phyloP scores from a whole-genome alignment of 2,797 vertebrate genomes.

The Molothrus aeneus region DNA sequence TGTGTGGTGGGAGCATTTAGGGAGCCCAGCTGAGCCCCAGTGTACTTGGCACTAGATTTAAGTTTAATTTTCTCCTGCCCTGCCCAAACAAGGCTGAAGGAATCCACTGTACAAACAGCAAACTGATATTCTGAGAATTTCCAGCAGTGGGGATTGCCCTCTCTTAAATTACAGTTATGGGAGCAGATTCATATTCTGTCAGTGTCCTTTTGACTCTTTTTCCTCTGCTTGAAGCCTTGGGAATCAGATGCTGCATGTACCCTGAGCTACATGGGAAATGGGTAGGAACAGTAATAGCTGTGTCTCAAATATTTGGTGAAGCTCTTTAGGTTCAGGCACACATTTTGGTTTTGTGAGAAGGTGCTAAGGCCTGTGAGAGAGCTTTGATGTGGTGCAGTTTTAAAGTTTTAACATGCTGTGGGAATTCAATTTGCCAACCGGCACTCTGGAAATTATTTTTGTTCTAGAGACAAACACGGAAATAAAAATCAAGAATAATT shows the following conservation, averaged over 20 bases:
- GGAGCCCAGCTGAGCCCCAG: not conserved
- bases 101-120: not conserved
- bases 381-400: not conserved
- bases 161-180: not conserved
- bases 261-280: not conserved
- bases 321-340: not conserved
- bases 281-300: not conserved
- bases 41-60: not conserved
- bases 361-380: not conserved
- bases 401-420: not conserved
- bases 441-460: constrained; percentile 29
- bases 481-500: constrained; percentile 38
- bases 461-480: not conserved
- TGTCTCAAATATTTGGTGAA: not conserved
- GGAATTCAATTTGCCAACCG: not conserved
- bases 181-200: not conserved
- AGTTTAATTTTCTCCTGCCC: not conserved
- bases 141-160: not conserved
- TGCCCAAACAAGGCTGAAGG: not conserved
- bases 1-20: not conserved
- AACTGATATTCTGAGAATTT: not conserved
- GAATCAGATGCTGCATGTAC: not conserved
- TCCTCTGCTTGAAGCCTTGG: not conserved
- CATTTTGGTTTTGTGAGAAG: not conserved
- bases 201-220: not conserved